Evolutionary conservation across 2,113 vertebrate species (phyloP).

Genomic region (Rhinoderma darwinii): DNA sequence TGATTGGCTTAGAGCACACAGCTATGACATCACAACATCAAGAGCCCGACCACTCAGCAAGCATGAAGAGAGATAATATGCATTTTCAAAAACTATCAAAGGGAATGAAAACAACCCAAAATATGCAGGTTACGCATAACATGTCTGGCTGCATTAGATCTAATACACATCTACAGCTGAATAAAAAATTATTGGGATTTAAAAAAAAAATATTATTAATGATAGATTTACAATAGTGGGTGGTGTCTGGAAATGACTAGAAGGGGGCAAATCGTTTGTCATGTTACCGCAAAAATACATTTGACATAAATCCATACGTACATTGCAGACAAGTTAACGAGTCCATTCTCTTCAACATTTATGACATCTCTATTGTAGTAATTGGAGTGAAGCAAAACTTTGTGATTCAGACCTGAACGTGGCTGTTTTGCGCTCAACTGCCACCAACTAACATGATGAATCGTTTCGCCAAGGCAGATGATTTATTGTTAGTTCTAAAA

Average conservation of each 20-base stretch:
- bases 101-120: not conserved
- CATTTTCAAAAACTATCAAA: not conserved
- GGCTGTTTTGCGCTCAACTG: constrained; percentile 36
- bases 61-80: not conserved
- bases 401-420: not conserved
- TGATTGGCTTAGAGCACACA: too few species aligned
- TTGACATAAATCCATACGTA: not conserved
- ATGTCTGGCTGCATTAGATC: not conserved
- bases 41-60: not conserved
- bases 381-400: constrained; percentile 29
- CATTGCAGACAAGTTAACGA: not conserved
- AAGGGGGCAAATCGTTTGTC: not conserved
- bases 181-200: not conserved
- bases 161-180: not conserved
- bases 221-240: not conserved
- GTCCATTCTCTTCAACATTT: not conserved
- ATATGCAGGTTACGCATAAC: not conserved
- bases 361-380: constrained; percentile 21
- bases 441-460: constrained; percentile 36
- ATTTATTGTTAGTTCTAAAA: constrained; percentile 53
- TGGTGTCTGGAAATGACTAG: not conserved
- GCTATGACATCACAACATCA: not conserved
- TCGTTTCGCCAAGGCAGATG: constrained; percentile 10
- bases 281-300: not conserved
- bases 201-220: not conserved